These are phyloP conservation scores for Arctocebus calabarensis DNA, from an alignment of 2,797 vertebrate genomes.

Conservation along the genomic window DNA sequence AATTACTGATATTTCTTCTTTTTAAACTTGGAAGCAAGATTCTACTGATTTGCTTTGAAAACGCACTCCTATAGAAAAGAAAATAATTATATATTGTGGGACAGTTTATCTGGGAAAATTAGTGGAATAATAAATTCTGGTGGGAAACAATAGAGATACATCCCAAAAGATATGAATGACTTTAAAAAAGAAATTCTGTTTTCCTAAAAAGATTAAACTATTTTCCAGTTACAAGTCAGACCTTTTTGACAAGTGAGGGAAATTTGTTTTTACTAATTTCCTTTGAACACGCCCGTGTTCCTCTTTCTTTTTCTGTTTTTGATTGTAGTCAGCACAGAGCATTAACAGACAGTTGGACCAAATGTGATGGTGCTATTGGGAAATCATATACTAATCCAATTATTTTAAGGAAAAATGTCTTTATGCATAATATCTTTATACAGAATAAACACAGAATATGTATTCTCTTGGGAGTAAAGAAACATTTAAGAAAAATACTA, in stretches of 20 bases:
- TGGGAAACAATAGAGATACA: neutral
- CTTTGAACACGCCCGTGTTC: neutral
- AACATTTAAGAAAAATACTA: neutral
- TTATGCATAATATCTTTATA: neutral
- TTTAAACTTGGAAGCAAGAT: neutral
- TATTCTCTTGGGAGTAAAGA: constrained; percentile 3
- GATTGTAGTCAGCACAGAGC: neutral
- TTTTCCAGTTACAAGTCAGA: neutral
- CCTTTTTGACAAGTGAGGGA: neutral
- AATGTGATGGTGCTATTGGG: neutral
- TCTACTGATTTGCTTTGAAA: neutral
- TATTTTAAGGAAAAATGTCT: neutral
- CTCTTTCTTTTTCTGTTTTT: neutral
- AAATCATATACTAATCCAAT: neutral
- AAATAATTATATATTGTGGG: neutral
- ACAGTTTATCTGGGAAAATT: constrained; percentile 4
- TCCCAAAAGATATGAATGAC: neutral
- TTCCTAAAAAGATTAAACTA: neutral
- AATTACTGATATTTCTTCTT: neutral
- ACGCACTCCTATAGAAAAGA: neutral
- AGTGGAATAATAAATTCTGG: neutral
- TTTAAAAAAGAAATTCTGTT: neutral
- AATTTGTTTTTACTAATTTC: constrained; percentile 30
- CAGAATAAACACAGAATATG: neutral
- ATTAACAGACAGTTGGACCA: neutral